Evolutionary conservation across 2,797 vertebrate species (phyloP), one percentile per base, ranked within the genome.

Genomic region (Melanotaenia maccullochi): DNA sequence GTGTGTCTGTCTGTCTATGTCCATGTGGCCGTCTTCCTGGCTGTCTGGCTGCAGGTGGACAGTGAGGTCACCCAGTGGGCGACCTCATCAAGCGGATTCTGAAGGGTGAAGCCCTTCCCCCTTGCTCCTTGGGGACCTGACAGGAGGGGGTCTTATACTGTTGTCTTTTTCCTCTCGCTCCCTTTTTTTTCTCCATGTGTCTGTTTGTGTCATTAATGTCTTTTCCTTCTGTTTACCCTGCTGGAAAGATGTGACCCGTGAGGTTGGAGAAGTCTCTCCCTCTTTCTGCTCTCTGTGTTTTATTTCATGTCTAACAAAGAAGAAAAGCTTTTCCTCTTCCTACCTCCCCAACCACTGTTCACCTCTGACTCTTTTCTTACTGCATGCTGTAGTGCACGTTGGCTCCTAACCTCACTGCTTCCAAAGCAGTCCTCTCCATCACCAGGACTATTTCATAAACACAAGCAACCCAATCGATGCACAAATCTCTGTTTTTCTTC

Each of bases 1-100:
- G 86, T 90, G 87, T 88, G 85, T 90, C 84, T 90, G 91, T 92
- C 83, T 90, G 85, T 91, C 89, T 92, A 78, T 93, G 91, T 92
- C 89, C 89, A 9, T 82, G 82, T 90, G 89, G 84, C 82, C 74
- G 65, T 88, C 89, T 76, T 63, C 89, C 81, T 25, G 72, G 86
- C 85, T 79, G 85, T 83, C 82, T 87, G 86, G 85, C 88, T 74
- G 81, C 88, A 92, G 85, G 87, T 87, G 84, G 76, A 78, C 68
- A 85, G 72, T 75, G 80, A 68, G 90, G 87, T 88, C 87, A 87
- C 80, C 85, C 83, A 25, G 71, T 75, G 83, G 87, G 83, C 78
- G 76, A 90, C 89, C 89, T 89, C 83, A 84, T 83, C 89, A 83
- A 71, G 82, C 14, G 83, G 87, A 87, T 30, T 81, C 80, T 80